Conservation (phyloP, 1,140 invertebrate species). For the Mamestra configurata region DNA sequence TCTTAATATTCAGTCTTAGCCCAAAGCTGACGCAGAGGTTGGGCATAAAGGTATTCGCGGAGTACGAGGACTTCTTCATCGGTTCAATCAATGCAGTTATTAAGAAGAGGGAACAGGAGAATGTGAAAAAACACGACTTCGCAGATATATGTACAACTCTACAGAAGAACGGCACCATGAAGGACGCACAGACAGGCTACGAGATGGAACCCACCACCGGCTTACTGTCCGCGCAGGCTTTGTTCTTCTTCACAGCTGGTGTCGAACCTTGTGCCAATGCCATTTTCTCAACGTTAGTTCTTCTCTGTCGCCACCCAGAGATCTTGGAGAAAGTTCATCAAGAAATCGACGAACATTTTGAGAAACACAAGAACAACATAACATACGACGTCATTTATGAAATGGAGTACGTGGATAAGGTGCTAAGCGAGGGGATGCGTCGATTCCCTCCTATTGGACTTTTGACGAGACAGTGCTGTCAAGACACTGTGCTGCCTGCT, state of each 20-base stretch:
- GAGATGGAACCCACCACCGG: slow-evolving; percentile 66
- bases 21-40: slow-evolving; percentile 48
- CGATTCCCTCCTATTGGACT: slow-evolving; percentile 75
- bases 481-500: slow-evolving; percentile 43
- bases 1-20: slow-evolving; percentile 49
- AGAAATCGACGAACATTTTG: slow-evolving; percentile 87
- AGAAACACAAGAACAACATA: slow-evolving; percentile 61
- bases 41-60: slow-evolving; percentile 61
- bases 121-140: slow-evolving; percentile 62
- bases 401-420: slow-evolving; percentile 75
- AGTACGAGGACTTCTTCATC: slow-evolving; percentile 67
- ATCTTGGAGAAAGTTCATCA: slow-evolving; percentile 87
- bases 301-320: slow-evolving; percentile 82
- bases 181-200: slow-evolving; percentile 55
- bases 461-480: slow-evolving; percentile 73
- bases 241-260: slow-evolving; percentile 86
- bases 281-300: slow-evolving; percentile 78
- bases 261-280: slow-evolving; percentile 89
- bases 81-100: slow-evolving; percentile 62
- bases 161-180: slow-evolving; percentile 61
- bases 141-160: slow-evolving; percentile 59
- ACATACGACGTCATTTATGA: slow-evolving; percentile 71
- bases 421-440: slow-evolving; percentile 80
- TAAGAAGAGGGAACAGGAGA: slow-evolving; percentile 52
- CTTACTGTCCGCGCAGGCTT: slow-evolving; percentile 75